Conservation (phyloP, 2,888 invertebrate genomes). For the Scaptomyza reducta region DNA sequence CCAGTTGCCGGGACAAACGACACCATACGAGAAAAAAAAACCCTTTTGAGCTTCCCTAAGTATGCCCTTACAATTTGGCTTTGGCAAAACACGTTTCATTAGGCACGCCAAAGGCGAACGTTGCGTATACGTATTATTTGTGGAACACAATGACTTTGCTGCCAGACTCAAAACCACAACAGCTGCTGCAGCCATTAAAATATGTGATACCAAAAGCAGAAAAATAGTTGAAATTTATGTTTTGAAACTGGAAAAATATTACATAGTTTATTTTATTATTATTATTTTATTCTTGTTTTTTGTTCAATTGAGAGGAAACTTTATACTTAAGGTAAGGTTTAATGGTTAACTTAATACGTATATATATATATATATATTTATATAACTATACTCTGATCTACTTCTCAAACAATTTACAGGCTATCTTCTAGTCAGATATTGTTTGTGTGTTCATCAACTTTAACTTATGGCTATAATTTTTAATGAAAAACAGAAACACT, state of each 20-base stretch:
- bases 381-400: too few relatives aligned
- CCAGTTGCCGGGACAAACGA: conserved; percentile 32
- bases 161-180: conserved; percentile 6
- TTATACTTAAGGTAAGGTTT: too few relatives aligned
- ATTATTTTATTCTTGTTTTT: too few relatives aligned
- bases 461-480: conserved; percentile 13
- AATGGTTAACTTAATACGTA: too few relatives aligned
- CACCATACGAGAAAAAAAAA: conserved; percentile 17
- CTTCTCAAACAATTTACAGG: too few relatives aligned
- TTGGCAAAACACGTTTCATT: conserved; percentile 68
- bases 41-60: conserved; percentile 44
- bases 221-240: neutral
- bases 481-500: conserved; percentile 3
- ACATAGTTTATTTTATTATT: too few relatives aligned
- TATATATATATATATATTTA: too few relatives aligned
- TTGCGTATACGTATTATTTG: conserved; percentile 47
- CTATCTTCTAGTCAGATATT: too few relatives aligned
- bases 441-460: conserved; percentile 27
- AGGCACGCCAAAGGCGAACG: conserved; percentile 50
- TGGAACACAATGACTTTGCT: neutral
- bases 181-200: conserved; percentile 6
- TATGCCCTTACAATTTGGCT: conserved; percentile 59
- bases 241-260: neutral
- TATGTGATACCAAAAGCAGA: neutral
- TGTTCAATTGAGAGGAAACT: too few relatives aligned